Base-by-base conservation (phyloP, 2,888 invertebrate species). In the Pyrrhosoma nymphula region DNA sequence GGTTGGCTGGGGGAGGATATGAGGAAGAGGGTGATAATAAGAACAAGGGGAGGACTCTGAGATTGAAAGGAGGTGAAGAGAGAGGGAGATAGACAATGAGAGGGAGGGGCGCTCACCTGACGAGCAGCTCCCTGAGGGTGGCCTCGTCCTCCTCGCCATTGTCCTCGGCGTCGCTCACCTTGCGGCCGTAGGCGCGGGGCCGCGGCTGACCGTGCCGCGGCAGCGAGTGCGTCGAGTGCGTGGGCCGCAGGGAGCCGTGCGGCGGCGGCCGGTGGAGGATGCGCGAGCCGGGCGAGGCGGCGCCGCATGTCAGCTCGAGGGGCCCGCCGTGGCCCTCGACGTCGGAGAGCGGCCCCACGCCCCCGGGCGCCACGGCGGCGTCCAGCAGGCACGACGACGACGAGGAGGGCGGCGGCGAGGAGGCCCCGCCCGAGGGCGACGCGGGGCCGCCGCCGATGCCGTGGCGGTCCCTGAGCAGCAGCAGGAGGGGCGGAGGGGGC, bases 121-220 rank as follows among this genome's bases (percentile, higher is more conserved):
- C 98, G 97, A 99, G 98, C 98, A 99, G 98, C 98, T 99, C 98
- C 98, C 98, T 98, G 98, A 99, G 98, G 98, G 98, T 99, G 97
- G 98, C 98, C 98, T 99, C 99, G 98, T 99, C 99, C 97, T 98
- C 98, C 97, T 97, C 97, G 56, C 75, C 95, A 30, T 95, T 97
- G 97, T 98, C 98, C 98, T 98, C 97, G 98, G 98, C 98, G 98
- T 98, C 98, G 98, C 98, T 98, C 97, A 98, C 98, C 97, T 97
- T 97, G 97, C 97, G 97, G 97, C 97, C 97, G 97, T 97, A 97
- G 97, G 97, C 95, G 96, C 96, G 96, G 96, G 95, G 96, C 96
- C 96, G 96, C 96, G 96, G 96, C 96, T 96, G 96, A 90, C 95
- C 96, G 96, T 96, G 96, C 96, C 96, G 96, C 96, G 96, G 96